These are phyloP conservation scores for Lytechinus variegatus DNA, from an alignment of 35 echinoderm and acorn worm species.

Conservation along the genomic window DNA sequence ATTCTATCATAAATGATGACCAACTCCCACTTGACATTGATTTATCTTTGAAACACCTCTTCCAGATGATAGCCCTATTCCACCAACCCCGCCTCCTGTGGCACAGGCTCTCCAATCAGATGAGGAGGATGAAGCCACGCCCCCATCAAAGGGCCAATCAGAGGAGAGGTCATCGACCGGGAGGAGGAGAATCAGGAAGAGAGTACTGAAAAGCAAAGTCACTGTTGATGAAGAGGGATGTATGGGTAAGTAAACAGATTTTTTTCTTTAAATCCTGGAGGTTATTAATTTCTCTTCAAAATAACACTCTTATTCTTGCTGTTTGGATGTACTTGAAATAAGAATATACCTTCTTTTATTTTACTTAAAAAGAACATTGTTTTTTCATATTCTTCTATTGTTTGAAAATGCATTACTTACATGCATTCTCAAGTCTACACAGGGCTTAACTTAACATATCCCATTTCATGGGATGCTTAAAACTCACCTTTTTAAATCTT, in stretches of 20 bases:
- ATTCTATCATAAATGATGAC: no score
- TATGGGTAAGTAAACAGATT: constrained; percentile 57
- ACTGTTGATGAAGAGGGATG: constrained; percentile 67
- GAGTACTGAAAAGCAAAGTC: constrained; percentile 59
- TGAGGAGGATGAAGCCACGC: constrained; percentile 31
- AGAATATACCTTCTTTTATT: no score
- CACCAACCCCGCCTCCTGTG: constrained; percentile 56
- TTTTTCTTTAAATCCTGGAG: not conserved
- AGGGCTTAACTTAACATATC: no score
- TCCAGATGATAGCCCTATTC: constrained; percentile 66
- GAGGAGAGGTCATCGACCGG: constrained; percentile 45
- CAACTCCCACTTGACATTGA: not conserved
- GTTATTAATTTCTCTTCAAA: not conserved
- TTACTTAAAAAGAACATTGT: no score
- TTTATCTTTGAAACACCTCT: not conserved
- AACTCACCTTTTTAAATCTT: no score
- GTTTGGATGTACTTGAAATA: no score
- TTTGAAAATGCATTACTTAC: no score
- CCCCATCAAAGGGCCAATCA: not conserved
- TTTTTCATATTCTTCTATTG: no score
- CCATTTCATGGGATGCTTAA: no score
- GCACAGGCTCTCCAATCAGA: constrained; percentile 28
- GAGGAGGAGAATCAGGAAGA: constrained; percentile 55
- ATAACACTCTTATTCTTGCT: not conserved
- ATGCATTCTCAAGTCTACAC: no score